Base-by-base conservation (phyloP, 2,113 vertebrate genomes). In the Cepphus grylle region DNA sequence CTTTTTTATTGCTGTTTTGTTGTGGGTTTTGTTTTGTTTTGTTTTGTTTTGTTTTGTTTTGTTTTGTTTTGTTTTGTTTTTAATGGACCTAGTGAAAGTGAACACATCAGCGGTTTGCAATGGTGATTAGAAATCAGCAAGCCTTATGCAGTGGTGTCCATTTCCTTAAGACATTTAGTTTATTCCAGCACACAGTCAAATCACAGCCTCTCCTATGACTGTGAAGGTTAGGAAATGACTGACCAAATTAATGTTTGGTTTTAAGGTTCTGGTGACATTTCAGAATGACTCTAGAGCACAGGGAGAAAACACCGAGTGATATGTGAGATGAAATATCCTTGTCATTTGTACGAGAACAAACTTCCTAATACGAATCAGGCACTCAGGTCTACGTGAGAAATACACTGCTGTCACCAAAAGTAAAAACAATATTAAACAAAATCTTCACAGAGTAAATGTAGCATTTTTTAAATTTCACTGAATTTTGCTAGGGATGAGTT, bases 171-270 rank as follows among this genome's bases (percentile, higher is more conserved):
- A 49, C 55, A 71, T 73, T 45, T 88, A 88, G 25, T 40, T 89
- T 86, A 81, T 92, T 94, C 95, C 38, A 91, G 42, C 32, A 84
- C 18, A 8, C 30, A 50, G 32, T 55, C 76, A 36, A 52, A 17
- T 86, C 18, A 42, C 63, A 43, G 91, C 11, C 42, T 84, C 53
- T 67, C 63, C 36, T 83, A 83, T 63, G 50, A 15, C 65, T 94
- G 73, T 92, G 93, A 97, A 93, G 49, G 47, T 53, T 86, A 61
- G 66, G 63, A 69, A 80, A 84, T 63, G 52, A 84, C 63, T 91
- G 71, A 95, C 90, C 47, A 96, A 96, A 95, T 49, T 49, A 81
- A 53, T 86, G 43, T 59, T 42, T 95, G 43, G 50, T 87, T 85
- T 59, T 78, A 86, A 96, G 58, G 19, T 61, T 93, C 81, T 81